Percentiles rank a stretch among this genome's conserved stretches.
Evolutionary conservation across 2,113 vertebrate species (phyloP).

Genomic region (Falcunculus frontatus): DNA sequence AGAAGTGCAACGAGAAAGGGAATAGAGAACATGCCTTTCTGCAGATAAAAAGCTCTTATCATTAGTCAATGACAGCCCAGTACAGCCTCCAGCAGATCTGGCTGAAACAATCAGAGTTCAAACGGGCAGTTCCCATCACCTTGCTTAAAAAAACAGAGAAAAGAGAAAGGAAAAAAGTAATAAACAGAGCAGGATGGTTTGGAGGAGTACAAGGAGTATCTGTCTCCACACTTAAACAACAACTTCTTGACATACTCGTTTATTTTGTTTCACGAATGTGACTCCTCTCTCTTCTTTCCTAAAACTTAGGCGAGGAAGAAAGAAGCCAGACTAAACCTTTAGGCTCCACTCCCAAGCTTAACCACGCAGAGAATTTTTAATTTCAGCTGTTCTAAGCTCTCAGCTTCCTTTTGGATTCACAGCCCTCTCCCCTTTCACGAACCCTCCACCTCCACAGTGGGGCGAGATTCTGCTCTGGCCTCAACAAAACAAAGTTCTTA

Average conservation of each 20-base stretch:
- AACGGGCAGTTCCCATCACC: not conserved
- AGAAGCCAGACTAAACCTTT: not conserved
- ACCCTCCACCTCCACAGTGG: not conserved
- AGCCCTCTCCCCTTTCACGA: not conserved
- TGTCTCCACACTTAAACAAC: not conserved
- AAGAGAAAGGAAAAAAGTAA: not conserved
- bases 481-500: not conserved
- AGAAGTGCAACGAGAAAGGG: not conserved
- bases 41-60: not conserved
- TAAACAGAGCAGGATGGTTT: not conserved
- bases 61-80: not conserved
- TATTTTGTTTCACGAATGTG: not conserved
- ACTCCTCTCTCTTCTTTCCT: not conserved
- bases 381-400: not conserved
- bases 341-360: not conserved
- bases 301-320: not conserved
- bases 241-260: not conserved
- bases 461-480: not conserved
- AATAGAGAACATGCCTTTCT: not conserved
- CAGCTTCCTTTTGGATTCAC: not conserved
- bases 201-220: not conserved
- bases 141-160: not conserved
- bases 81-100: not conserved
- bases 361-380: not conserved
- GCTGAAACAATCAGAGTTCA: not conserved